Evolutionary conservation across 2,797 vertebrate genomes (phyloP).

Genomic region (Trachurus trachurus): DNA sequence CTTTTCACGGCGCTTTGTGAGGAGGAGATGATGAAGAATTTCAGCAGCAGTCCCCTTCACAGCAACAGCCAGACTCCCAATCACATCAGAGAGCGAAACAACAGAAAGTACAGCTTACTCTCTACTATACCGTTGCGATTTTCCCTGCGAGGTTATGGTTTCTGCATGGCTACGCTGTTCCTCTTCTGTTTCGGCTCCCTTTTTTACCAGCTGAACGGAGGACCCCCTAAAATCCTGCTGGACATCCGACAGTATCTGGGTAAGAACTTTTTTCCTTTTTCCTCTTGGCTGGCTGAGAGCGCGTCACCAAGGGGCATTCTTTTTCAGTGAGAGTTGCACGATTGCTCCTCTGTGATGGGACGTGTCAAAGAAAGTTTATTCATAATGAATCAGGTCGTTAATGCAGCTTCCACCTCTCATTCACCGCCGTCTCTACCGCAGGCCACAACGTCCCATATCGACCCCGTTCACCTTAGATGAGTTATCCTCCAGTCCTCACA

Average conservation of each 20-base stretch:
- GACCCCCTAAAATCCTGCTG: conserved; percentile 93
- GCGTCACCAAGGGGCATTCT: conserved; percentile 23
- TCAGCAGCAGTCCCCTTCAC: conserved; percentile 85
- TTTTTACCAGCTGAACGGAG: conserved; percentile 95
- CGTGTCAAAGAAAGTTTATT: conserved; percentile 35
- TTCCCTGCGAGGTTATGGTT: conserved; percentile 92
- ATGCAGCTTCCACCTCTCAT: neutral
- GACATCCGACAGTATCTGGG: conserved; percentile 95
- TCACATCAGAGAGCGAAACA: conserved; percentile 83
- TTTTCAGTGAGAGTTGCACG: conserved; percentile 17
- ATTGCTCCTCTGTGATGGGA: conserved; percentile 1
- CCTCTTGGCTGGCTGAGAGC: conserved; percentile 2
- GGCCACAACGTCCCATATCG: conserved; percentile 3
- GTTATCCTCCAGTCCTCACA: conserved; percentile 2
- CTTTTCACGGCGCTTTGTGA: conserved; percentile 87
- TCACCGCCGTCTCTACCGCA: conserved; percentile 2
- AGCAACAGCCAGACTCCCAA: conserved; percentile 84
- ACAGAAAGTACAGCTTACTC: conserved; percentile 83
- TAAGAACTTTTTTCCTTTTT: conserved; percentile 83
- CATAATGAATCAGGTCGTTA: neutral
- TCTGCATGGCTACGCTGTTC: conserved; percentile 95
- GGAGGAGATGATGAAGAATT: conserved; percentile 94
- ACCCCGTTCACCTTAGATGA: conserved; percentile 5
- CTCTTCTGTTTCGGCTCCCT: conserved; percentile 95
- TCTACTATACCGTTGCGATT: conserved; percentile 86